phyloP scores from a whole-genome alignment of 2,113 vertebrate species.

The Colius striatus region DNA sequence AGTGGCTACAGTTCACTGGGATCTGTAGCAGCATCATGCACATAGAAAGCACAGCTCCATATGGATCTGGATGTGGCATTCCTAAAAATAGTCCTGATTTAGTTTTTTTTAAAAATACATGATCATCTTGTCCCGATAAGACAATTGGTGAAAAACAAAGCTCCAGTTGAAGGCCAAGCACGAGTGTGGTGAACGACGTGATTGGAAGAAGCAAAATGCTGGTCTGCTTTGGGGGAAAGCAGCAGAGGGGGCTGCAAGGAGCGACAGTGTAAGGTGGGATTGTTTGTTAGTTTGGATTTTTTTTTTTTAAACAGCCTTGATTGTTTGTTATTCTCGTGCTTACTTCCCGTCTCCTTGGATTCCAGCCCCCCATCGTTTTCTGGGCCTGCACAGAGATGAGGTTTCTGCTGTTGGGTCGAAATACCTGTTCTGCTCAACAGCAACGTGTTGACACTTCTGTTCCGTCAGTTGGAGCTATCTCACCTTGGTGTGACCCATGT shows the following conservation, averaged over 20 bases:
- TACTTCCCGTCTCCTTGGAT: not conserved
- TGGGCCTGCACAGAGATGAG: not conserved
- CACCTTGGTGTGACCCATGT: not conserved
- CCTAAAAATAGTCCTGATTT: not conserved
- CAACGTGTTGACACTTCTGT: not conserved
- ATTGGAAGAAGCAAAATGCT: not conserved
- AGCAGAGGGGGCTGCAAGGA: not conserved
- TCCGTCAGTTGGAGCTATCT: not conserved
- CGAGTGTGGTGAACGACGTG: not conserved
- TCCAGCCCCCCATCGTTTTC: not conserved
- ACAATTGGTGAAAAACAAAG: not conserved
- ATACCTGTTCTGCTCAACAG: not conserved
- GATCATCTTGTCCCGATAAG: not conserved
- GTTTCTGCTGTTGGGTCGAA: not conserved
- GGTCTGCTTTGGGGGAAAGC: not conserved
- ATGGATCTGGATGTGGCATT: not conserved
- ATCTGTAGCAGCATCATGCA: not conserved
- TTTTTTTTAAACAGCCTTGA: not conserved
- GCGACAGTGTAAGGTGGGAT: not conserved
- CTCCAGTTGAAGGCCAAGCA: not conserved
- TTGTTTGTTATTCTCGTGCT: not conserved
- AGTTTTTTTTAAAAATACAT: not conserved
- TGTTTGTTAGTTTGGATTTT: not conserved
- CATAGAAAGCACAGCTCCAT: not conserved
- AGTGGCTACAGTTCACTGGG: not conserved